Evolutionary conservation across 2,113 vertebrate species (phyloP).

Genomic region (Cygnus buccinator): DNA sequence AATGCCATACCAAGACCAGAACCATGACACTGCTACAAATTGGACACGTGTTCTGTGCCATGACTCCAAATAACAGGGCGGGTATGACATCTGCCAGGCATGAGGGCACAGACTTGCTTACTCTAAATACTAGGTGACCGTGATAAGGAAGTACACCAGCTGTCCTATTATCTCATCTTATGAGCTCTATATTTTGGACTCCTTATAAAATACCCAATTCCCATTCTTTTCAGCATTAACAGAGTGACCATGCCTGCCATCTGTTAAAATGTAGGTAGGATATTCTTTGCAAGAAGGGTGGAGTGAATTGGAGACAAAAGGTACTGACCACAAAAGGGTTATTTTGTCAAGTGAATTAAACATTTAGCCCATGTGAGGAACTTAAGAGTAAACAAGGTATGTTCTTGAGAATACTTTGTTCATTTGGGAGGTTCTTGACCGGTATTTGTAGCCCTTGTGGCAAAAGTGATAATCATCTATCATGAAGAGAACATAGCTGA

Average conservation of each 20-base stretch:
- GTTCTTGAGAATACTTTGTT: not conserved
- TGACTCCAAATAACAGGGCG: conserved; percentile 20
- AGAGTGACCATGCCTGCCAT: not conserved
- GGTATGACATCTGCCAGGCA: not conserved
- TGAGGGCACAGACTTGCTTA: not conserved
- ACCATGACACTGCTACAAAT: conserved; percentile 20
- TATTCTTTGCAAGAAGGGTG: not conserved
- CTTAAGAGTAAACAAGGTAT: not conserved
- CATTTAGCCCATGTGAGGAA: not conserved
- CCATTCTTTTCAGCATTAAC: conserved; percentile 43
- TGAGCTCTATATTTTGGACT: conserved; percentile 37
- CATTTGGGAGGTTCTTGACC: not conserved
- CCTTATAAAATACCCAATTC: conserved; percentile 34
- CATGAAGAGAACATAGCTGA: not conserved
- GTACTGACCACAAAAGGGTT: not conserved
- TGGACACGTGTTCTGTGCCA: not conserved
- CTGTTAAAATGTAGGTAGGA: conserved; percentile 27
- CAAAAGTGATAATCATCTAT: not conserved
- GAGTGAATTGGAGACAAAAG: not conserved
- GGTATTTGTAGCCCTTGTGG: not conserved
- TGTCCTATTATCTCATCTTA: conserved; percentile 17
- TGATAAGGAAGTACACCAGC: conserved; percentile 29
- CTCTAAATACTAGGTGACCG: not conserved
- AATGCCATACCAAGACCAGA: conserved; percentile 14
- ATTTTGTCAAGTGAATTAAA: not conserved